Evolutionary conservation across 2,797 vertebrate species (phyloP).

Genomic region (Tokudaia tokunoshimensis): DNA sequence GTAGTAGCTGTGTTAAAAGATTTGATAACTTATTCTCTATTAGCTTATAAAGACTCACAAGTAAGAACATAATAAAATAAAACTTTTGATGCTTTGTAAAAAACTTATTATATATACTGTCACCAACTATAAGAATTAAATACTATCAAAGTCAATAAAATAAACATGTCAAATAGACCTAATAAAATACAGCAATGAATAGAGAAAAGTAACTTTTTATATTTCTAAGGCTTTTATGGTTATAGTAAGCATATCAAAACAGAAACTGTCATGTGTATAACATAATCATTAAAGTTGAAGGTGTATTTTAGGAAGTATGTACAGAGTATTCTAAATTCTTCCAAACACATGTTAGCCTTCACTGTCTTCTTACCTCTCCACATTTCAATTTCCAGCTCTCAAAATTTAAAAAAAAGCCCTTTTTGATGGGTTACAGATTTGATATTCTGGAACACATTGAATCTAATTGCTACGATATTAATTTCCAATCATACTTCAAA

Average conservation of each 20-base stretch:
- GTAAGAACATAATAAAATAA: constrained; percentile 23
- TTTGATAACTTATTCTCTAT: constrained; percentile 4
- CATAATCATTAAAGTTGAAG: not conserved
- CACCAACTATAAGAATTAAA: not conserved
- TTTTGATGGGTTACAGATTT: constrained; percentile 44
- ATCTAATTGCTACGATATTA: not conserved
- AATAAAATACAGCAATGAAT: not conserved
- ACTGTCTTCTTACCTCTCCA: not conserved
- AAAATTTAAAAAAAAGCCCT: not conserved
- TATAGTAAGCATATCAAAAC: not conserved
- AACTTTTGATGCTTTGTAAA: not conserved
- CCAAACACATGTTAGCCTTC: not conserved
- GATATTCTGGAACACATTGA: not conserved
- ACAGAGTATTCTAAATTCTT: not conserved
- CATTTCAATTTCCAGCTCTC: not conserved
- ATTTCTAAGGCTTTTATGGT: not conserved
- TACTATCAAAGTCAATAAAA: not conserved
- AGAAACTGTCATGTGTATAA: not conserved
- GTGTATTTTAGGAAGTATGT: not conserved
- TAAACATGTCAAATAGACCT: not conserved
- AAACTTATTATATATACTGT: not conserved
- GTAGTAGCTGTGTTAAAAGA: not conserved
- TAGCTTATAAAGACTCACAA: not conserved
- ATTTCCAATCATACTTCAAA: constrained; percentile 15
- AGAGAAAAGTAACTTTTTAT: not conserved